Base-by-base conservation (phyloP, 2,797 vertebrate genomes). In the Chaetodon trifasciatus region DNA sequence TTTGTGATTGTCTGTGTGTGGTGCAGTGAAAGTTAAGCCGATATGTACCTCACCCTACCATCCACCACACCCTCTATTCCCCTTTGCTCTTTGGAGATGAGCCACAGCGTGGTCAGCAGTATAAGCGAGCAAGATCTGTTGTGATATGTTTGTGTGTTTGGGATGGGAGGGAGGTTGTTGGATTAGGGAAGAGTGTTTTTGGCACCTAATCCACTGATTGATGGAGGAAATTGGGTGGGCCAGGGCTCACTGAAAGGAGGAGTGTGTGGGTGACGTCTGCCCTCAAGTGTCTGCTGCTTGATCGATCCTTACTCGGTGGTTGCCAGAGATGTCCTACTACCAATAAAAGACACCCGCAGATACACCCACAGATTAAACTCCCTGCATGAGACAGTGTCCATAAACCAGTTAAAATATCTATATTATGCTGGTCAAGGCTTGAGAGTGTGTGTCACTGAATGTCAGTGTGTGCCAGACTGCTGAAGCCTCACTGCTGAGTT, bases 191-290 rank as follows among this genome's bases (percentile, higher is more conserved):
- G 85, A 86, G 82, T 79, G 81, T 86, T 88, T 84, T 90, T 93
- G 88, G 89, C 87, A 87, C 76, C 90, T 90, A 88, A 89, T 89
- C 86, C 86, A 74, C 74, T 94, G 93, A 95, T 93, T 91, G 88
- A 95, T 94, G 84, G 71, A 52, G 83, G 87, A 64, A 85, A 89
- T 92, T 91, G 90, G 90, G 92, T 93, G 91, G 93, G 86, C 92
- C 79, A 52, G 70, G 60, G 66, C 76, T 91, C 70, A 88, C 70
- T 67, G 86, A 87, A 79, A 86, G 87, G 61, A 90, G 90, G 86
- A 86, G 86, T 87, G 86, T 63, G 76, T 80, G 82, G 79, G 75
- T 86, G 86, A 89, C 66, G 80, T 88, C 81, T 88, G 86, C 81
- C 74, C 79, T 83, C 69, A 84, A 64, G 81, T 86, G 91, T 86